Evolutionary conservation across 2,797 vertebrate genomes (phyloP), one percentile per base, ranked within the genome.

Genomic region (Alosa sapidissima): DNA sequence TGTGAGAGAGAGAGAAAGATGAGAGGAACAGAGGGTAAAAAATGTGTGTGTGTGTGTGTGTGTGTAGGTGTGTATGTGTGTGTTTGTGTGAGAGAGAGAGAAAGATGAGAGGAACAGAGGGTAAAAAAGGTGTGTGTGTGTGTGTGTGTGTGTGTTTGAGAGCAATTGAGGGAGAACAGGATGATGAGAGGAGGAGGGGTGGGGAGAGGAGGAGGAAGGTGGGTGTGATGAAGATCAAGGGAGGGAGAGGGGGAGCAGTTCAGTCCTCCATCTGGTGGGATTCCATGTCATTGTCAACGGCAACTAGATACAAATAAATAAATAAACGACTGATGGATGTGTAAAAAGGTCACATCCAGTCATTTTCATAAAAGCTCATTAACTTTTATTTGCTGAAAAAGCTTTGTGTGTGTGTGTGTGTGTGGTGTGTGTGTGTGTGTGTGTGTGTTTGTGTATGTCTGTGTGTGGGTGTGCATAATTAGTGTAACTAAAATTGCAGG

Each of bases 301-400:
- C n/a, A 7, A 58, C 55, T 5, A 62, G 58, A 55, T 16, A 55
- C 11, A 55, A 55, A 54, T 54, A 54, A 24, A 62, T 88, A 85
- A 88, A 93, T 91, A 8, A 62, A 24, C 0, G 1, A 24, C 19
- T n/a, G 55, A 62, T 62, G 88, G 92, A 94, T 92, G 90, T 89
- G 88, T 90, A 90, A 93, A 94, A 94, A 94, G 92, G 94, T 93
- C 93, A 94, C 89, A 87, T 93, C 91, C 88, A 92, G 89, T 88
- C 89, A 89, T 92, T 94, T 93, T 93, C 91, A 93, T 91, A 92
- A 94, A 94, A 94, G 89, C 93, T 94, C 93, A 94, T 95, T 94
- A 94, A 92, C 90, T 93, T 93, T 93, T 92, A 93, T 93, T 93
- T 90, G 90, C 90, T 83, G 58, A 10, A 62, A 62, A 87, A 87